Evolutionary conservation across 2,113 vertebrate genomes (phyloP), one percentile per base, ranked within the genome.

Genomic region (Scartelaos histophorus): DNA sequence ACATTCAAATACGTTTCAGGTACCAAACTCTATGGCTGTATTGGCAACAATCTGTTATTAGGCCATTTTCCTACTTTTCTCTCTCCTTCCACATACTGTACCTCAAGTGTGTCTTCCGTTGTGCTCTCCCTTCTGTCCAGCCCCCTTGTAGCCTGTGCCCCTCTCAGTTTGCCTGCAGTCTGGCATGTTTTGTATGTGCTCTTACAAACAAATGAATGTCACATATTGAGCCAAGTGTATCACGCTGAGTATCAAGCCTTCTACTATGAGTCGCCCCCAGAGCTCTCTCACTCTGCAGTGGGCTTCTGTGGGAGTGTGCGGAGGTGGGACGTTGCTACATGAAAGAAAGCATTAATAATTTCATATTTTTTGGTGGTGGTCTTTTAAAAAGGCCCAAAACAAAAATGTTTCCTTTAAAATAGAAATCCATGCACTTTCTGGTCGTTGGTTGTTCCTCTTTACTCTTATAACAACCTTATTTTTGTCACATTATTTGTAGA

Each of bases 21-120:
- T 13, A 45, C 13, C 15, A 38, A 5, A 15, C 70, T 78, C 58
- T 34, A 69, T 78, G 21, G 7, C 58, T 12, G 68, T 75, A 67
- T 46, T 87, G 77, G 84, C 67, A 6, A 21, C 5, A 0, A n/a
- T 66, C 69, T 78, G 65, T 85, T 54, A 76, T 58, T 53, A 78
- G 80, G 85, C 47, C 62, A 53, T 49, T 73, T 35, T 80, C 74
- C 81, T 79, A 72, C 58, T 83, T 78, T 38, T 13, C 25, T 75
- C 71, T 51, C 17, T 69, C 45, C 1, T 19, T 54, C 4, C 47
- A 16, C 25, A 62, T 29, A n/a, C n/a, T n/a, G n/a, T n/a, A 66
- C 35, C 76, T 82, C 60, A 69, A 64, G 38, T 66, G 75, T 69
- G 71, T 73, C 45, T 0, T 29, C 29, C 4, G 29, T 4, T 29